Evolutionary conservation across 1,140 invertebrate genomes (phyloP).

Genomic region (Littorina saxatilis): DNA sequence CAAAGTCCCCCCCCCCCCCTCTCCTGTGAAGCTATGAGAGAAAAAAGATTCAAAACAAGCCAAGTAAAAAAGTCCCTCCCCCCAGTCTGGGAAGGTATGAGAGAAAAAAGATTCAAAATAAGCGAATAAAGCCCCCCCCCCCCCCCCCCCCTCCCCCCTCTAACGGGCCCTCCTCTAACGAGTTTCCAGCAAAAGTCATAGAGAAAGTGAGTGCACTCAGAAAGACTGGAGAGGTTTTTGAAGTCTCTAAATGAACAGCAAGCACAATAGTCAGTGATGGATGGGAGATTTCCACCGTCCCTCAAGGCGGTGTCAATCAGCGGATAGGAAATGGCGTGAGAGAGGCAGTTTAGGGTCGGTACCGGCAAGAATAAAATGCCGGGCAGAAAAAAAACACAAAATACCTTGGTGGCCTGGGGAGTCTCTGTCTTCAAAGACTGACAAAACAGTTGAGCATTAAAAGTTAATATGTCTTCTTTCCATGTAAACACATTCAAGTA

Average conservation of each 20-base stretch:
- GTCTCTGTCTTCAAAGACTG: conserved; percentile 22
- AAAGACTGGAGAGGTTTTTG: background rate
- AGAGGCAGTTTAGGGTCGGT: background rate
- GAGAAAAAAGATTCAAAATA: background rate
- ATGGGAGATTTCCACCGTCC: conserved; percentile 17
- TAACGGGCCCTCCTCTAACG: too few relatives aligned
- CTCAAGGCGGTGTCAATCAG: background rate
- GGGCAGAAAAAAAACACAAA: background rate
- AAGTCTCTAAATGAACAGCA: conserved; percentile 8
- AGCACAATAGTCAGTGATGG: conserved; percentile 20
- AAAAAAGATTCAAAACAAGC: background rate
- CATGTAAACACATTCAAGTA: too few relatives aligned
- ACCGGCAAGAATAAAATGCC: background rate
- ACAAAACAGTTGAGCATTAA: background rate
- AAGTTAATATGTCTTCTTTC: too few relatives aligned
- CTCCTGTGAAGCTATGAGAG: too few relatives aligned
- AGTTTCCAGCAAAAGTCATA: too few relatives aligned
- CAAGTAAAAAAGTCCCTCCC: too few relatives aligned
- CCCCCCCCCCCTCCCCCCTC: background rate
- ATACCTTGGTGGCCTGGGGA: conserved; percentile 12
- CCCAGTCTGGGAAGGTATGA: too few relatives aligned
- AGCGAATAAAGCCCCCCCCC: too few relatives aligned
- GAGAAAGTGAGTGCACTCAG: background rate
- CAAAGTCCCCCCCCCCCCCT: too few relatives aligned
- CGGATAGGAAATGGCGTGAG: background rate